Base-by-base conservation (phyloP, 2,888 invertebrate species). In the Zeuzera pyrina region DNA sequence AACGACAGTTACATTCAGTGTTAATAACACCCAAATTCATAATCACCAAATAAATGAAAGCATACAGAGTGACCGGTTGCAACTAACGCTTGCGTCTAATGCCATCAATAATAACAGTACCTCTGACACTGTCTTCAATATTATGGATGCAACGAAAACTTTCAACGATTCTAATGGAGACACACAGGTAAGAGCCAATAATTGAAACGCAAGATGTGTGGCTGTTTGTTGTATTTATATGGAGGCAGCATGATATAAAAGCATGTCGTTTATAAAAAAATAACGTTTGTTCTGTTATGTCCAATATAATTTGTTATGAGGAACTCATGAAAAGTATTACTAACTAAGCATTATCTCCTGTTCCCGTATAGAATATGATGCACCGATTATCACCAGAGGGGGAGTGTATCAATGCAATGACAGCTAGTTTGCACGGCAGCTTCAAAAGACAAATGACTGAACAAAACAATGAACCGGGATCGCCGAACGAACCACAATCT, bases 1-100 rank as follows among this genome's bases (percentile, higher is more conserved):
- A 29, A 91, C 93, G n/a, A 92, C 92, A n/a, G 91, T 93, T 29
- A 92, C 92, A 11, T 92, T 93, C 64, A 91, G 90, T 51, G 90
- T 93, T 48, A 90, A 89, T 73, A 84, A 86, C 56, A 74, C 78
- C 35, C 77, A 81, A 62, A 69, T 78, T 50, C 81, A 77, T 52
- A 81, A 78, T 42, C 85, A 87, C 56, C 72, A 84, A 69, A 74
- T 78, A 65, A 72, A 79, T 56, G 72, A 83, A 54, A 66, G 65
- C 57, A 74, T 81, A 54, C 70, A 76, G 52, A 79, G 67, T 45
- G 78, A 84, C 45, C 69, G 70, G 50, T 62, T 79, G 56, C 83
- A 81, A 79, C 68, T 83, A 83, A 83, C 83, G 72, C 78, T 83
- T 77, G 71, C 79, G 49, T 78, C 81, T 78, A 79, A 81, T 49